Base-by-base conservation (phyloP, 92 coral and sea anemone species). In the Porites lobata region DNA sequence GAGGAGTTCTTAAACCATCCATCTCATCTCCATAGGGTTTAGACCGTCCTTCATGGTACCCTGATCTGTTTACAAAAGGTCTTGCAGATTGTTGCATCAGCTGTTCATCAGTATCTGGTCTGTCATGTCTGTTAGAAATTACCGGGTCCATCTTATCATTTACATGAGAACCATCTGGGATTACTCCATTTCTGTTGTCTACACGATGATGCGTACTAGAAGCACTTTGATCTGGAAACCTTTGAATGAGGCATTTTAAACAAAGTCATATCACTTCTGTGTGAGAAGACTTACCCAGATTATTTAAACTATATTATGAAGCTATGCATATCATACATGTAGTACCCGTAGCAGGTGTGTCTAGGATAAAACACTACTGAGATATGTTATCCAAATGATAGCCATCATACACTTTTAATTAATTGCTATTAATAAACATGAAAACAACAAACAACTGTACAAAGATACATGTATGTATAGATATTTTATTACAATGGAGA, bases 1-100 rank as follows among this genome's bases (percentile, higher is more conserved):
- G 80, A 19, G 80, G 80, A 50, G 62, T 75, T 62, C 80, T 61
- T 65, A 79, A 73, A 73, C 81, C 80, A 63, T 62, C 74, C 21
- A 26, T 22, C 12, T 84, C 73, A 22, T 84, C 80, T 18, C 76
- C 78, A 65, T 62, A 65, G 14, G 87, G 64, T 61, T 53, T 84
- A 10, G 61, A 12, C 53, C 24, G 62, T 12, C 71, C 50, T 24
- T 32, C 68, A 11, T 58, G 86, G 22, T 8, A 32, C 24, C 69
- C 87, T 10, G 87, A 52, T 57, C 87, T 83, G 58, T 72, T 72
- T 20, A 47, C 32, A 29, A 29, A 8, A 8, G 79, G 87, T 62
- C 63, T 73, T 3, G 73, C 9, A 11, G 87, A 73, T 29, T 47
- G 87, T 13, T 59, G 64, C 24, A 74, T 26, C 62, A 51, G 17